Conservation (phyloP, 2,797 vertebrate genomes). For the Anniella stebbinsi region DNA sequence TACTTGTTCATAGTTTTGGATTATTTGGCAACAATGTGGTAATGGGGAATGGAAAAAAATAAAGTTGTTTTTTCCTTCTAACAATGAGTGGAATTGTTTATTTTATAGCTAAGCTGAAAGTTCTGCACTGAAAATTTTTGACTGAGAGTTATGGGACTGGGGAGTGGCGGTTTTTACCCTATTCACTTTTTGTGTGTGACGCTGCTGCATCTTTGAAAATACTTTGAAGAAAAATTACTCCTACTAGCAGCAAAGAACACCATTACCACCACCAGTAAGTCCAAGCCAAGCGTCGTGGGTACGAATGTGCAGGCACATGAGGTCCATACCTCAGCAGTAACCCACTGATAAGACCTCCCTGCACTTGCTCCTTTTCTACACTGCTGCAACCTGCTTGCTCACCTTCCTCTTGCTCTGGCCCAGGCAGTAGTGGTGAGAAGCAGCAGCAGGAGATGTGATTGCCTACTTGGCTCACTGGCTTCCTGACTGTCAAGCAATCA, state of each 20-base stretch:
- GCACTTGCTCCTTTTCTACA: no score
- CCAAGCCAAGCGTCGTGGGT: no score
- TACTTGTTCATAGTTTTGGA: not conserved
- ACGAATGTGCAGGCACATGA: no score
- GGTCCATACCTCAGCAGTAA: no score
- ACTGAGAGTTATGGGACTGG: not conserved
- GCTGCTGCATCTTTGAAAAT: not conserved
- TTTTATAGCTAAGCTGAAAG: not conserved
- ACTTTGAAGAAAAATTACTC: not conserved
- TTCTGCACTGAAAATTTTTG: not conserved
- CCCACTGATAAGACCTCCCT: no score
- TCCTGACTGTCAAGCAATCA: no score
- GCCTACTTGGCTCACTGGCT: no score
- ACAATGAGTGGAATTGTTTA: not conserved
- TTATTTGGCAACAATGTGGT: not conserved
- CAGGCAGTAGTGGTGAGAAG: no score
- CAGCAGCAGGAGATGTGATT: no score
- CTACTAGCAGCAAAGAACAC: not conserved
- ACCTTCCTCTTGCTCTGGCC: no score
- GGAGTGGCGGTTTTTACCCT: not conserved
- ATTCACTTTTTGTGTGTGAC: not conserved
- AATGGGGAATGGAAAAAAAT: not conserved
- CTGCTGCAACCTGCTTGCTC: no score
- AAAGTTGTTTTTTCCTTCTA: not conserved
- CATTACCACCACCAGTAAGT: not conserved